Conservation (phyloP, 1,140 invertebrate species). For the Drosophila azteca region DNA sequence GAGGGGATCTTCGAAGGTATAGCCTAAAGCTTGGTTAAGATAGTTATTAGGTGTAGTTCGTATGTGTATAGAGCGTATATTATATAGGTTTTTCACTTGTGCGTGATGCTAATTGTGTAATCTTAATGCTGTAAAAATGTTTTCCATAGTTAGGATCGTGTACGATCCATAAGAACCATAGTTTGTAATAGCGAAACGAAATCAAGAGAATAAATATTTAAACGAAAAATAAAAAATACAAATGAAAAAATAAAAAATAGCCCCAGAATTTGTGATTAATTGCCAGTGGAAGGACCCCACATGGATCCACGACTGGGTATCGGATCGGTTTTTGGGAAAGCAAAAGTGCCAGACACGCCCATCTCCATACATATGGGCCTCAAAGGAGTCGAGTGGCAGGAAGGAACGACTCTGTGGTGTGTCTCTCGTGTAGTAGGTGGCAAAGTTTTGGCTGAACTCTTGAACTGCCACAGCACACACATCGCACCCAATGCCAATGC, state of each 20-base stretch:
- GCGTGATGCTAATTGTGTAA: conserved; percentile 72
- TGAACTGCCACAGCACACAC: conserved; percentile 57
- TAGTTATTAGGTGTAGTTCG: conserved; percentile 12
- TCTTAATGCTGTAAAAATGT: conserved; percentile 69
- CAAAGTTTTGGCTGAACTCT: conserved; percentile 51
- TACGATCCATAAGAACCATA: conserved; percentile 44
- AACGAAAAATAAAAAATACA: conserved; percentile 22
- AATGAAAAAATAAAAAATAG: conserved; percentile 30
- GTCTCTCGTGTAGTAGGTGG: conserved; percentile 45
- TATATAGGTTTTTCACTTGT: conserved; percentile 45
- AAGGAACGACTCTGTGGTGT: background rate
- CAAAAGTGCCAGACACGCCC: conserved; percentile 62
- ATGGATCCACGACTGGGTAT: background rate
- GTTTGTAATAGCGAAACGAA: conserved; percentile 75
- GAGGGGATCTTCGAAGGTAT: background rate
- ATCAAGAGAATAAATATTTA: conserved; percentile 68
- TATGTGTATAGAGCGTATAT: conserved; percentile 20
- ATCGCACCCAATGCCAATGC: background rate
- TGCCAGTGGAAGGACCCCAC: conserved; percentile 21
- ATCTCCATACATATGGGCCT: conserved; percentile 4
- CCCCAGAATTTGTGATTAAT: conserved; percentile 56
- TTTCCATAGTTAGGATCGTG: conserved; percentile 19
- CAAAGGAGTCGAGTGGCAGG: background rate
- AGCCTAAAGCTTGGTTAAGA: background rate
- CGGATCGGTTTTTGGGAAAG: conserved; percentile 14